Conservation (phyloP, 2,113 vertebrate genomes). For the Chaenocephalus aceratus region DNA sequence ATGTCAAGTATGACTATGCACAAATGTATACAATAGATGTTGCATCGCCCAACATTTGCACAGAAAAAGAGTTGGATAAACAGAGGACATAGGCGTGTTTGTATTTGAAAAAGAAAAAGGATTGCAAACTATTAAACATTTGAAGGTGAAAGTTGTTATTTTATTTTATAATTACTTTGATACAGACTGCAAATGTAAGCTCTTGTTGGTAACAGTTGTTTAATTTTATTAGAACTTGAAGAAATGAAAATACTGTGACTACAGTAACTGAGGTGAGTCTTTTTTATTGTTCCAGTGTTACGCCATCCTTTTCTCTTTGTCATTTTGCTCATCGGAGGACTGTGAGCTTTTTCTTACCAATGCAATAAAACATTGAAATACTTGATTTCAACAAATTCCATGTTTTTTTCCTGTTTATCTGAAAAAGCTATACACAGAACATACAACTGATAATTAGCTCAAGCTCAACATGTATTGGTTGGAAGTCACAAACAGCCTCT, state of each 20-base stretch:
- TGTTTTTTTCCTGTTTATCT: conserved; percentile 27
- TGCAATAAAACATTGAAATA: conserved; percentile 83
- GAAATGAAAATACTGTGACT: conserved; percentile 10
- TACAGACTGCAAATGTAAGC: conserved; percentile 77
- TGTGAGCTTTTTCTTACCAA: conserved; percentile 83
- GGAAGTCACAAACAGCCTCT: conserved; percentile 34
- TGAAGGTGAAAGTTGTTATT: conserved; percentile 77
- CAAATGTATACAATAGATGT: conserved; percentile 73
- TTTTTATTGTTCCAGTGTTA: conserved; percentile 63
- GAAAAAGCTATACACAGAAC: not conserved
- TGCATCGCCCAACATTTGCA: conserved; percentile 68
- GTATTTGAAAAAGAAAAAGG: conserved; percentile 50
- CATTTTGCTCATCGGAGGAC: conserved; percentile 71
- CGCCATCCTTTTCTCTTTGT: conserved; percentile 73
- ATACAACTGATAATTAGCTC: not conserved
- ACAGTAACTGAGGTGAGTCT: conserved; percentile 11
- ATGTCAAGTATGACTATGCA: conserved; percentile 82
- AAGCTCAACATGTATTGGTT: conserved; percentile 20
- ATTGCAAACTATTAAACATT: conserved; percentile 66
- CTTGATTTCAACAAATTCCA: conserved; percentile 65
- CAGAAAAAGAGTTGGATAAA: conserved; percentile 59
- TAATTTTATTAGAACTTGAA: conserved; percentile 67
- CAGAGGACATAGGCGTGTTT: conserved; percentile 48
- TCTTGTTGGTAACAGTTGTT: conserved; percentile 63
- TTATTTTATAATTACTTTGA: conserved; percentile 88